These are phyloP conservation scores for Ophonus ardosiacus DNA, from an alignment of 2,888 invertebrate genomes.

Conservation along the genomic window DNA sequence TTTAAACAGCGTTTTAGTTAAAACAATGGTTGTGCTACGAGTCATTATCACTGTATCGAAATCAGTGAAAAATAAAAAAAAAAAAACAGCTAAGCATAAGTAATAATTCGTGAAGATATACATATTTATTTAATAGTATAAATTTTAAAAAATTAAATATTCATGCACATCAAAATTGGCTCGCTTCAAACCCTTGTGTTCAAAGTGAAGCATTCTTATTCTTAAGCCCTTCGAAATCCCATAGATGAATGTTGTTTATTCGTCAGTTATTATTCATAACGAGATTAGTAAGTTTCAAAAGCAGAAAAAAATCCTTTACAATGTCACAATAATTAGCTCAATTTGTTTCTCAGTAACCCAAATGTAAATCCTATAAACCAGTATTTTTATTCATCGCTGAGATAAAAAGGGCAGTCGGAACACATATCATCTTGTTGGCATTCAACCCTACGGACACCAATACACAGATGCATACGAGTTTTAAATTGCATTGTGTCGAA, in stretches of 20 bases:
- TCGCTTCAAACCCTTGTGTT: background rate
- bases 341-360: conserved; percentile 44
- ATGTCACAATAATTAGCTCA: conserved; percentile 46
- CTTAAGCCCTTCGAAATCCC: background rate
- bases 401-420: conserved; percentile 31
- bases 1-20: too few relatives aligned
- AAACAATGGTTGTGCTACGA: too few relatives aligned
- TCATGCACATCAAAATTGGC: too few relatives aligned
- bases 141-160: too few relatives aligned
- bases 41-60: too few relatives aligned
- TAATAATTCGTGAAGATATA: too few relatives aligned
- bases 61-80: too few relatives aligned
- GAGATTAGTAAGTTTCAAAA: conserved; percentile 27
- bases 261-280: conserved; percentile 30
- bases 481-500: conserved; percentile 62
- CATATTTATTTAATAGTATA: too few relatives aligned
- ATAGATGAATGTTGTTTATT: conserved; percentile 13
- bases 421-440: conserved; percentile 38
- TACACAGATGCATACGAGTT: conserved; percentile 58
- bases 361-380: conserved; percentile 48
- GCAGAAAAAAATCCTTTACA: conserved; percentile 3
- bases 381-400: conserved; percentile 45
- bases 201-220: background rate
- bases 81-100: too few relatives aligned
- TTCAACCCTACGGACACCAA: conserved; percentile 29